These are phyloP conservation scores for Dynastes maya DNA, from an alignment of 2,888 invertebrate genomes.

Conservation along the genomic window DNA sequence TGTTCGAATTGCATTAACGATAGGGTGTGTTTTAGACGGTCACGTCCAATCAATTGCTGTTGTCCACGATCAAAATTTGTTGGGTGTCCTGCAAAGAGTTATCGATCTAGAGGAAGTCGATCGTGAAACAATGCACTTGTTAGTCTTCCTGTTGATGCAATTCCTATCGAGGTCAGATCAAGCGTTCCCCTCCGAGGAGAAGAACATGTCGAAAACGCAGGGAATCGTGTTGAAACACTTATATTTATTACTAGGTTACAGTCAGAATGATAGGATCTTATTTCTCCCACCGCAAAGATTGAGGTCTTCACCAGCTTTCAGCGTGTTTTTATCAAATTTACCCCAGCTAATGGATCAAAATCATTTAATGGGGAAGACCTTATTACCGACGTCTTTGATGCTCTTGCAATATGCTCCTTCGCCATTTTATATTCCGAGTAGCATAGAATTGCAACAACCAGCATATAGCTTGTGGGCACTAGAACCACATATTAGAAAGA, in stretches of 20 bases:
- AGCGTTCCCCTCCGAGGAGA: constrained; percentile 91
- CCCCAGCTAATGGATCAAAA: constrained; percentile 97
- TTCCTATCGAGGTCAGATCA: constrained; percentile 89
- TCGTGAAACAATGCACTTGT: constrained; percentile 93
- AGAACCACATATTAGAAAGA: constrained; percentile 88
- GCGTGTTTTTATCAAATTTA: constrained; percentile 94
- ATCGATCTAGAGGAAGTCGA: constrained; percentile 96
- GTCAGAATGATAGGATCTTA: constrained; percentile 91
- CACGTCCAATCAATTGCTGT: constrained; percentile 89
- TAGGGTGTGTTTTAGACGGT: constrained; percentile 75
- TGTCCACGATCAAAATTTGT: constrained; percentile 85
- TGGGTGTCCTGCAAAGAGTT: constrained; percentile 86
- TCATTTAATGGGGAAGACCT: constrained; percentile 91
- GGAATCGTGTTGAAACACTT: constrained; percentile 92
- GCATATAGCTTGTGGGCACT: constrained; percentile 91
- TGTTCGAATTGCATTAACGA: not conserved
- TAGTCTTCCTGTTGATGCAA: constrained; percentile 97
- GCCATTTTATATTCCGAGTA: constrained; percentile 75
- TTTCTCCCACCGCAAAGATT: constrained; percentile 91
- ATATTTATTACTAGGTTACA: constrained; percentile 93
- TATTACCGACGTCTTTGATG: constrained; percentile 88
- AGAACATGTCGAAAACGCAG: constrained; percentile 84
- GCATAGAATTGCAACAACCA: constrained; percentile 76
- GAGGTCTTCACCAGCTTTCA: constrained; percentile 94
- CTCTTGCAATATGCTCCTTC: constrained; percentile 89